These are phyloP conservation scores for Hucho hucho DNA, from an alignment of 2,113 vertebrate genomes.

Conservation along the genomic window DNA sequence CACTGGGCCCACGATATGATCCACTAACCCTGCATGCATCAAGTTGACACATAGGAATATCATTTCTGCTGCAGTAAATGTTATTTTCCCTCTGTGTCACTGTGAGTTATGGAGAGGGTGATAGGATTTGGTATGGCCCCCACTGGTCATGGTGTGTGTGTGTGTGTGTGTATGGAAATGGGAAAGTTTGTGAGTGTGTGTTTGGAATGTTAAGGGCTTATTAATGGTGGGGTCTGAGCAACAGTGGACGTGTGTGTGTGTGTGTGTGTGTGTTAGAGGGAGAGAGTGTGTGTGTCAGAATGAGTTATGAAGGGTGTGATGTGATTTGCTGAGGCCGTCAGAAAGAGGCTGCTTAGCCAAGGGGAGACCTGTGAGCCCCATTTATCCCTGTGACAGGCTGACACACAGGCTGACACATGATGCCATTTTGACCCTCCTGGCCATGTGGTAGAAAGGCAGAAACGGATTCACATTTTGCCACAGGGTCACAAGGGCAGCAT, in stretches of 20 bases:
- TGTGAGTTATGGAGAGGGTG: slow-evolving; percentile 40
- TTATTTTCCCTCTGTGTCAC: slow-evolving; percentile 29
- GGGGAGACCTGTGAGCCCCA: slow-evolving; percentile 32
- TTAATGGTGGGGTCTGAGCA: slow-evolving; percentile 15
- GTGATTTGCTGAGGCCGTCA: slow-evolving; percentile 42
- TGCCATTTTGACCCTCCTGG: neutral
- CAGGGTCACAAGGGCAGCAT: slow-evolving; percentile 33
- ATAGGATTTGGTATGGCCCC: slow-evolving; percentile 32
- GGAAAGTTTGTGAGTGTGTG: slow-evolving; percentile 7
- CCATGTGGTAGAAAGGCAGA: slow-evolving; percentile 26
- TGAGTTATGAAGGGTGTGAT: slow-evolving; percentile 38
- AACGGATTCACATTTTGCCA: neutral
- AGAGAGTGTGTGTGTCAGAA: slow-evolving; percentile 5
- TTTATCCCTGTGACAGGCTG: slow-evolving; percentile 42
- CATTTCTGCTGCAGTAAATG: slow-evolving; percentile 25
- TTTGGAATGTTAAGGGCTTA: slow-evolving; percentile 10
- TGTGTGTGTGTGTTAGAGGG: neutral
- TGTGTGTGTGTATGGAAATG: neutral
- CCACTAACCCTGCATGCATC: slow-evolving; percentile 26
- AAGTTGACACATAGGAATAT: slow-evolving; percentile 23
- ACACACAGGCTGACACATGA: slow-evolving; percentile 13
- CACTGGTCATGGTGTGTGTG: slow-evolving; percentile 14
- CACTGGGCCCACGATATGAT: slow-evolving; percentile 24
- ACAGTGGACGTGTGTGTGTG: slow-evolving; percentile 8
- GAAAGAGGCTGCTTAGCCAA: slow-evolving; percentile 37